Percentiles rank a stretch among this genome's conserved stretches.
phyloP scores from a whole-genome alignment of 1,140 invertebrate species.

The Hirudo medicinalis region DNA sequence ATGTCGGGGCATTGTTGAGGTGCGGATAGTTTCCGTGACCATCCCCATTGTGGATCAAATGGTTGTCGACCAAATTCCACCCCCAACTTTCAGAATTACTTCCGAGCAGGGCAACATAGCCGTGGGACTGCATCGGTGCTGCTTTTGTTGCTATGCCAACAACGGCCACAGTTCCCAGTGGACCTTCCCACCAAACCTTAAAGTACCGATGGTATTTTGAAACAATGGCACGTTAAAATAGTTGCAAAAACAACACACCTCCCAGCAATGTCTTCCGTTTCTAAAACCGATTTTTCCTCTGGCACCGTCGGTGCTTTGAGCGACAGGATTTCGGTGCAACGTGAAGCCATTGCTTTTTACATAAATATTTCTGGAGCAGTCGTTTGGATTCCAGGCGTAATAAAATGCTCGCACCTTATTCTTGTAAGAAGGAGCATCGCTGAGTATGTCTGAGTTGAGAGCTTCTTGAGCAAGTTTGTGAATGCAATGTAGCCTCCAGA shows the following conservation, averaged over 20 bases:
- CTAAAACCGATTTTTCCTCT: slow-evolving; percentile 83
- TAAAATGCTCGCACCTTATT: slow-evolving; percentile 82
- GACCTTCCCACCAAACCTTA: slow-evolving; percentile 79
- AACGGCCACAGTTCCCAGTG: slow-evolving; percentile 53
- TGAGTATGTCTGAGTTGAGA: slow-evolving; percentile 77
- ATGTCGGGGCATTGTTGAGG: slow-evolving; percentile 91
- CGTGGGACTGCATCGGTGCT: slow-evolving; percentile 71
- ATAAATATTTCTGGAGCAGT: slow-evolving; percentile 91
- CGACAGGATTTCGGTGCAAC: slow-evolving; percentile 89
- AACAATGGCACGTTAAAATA: no score
- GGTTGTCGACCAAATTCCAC: slow-evolving; percentile 97
- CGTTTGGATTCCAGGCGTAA: slow-evolving; percentile 92
- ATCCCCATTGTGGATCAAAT: slow-evolving; percentile 89
- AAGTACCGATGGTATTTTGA: background rate
- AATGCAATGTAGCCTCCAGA: slow-evolving; percentile 82
- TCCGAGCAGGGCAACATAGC: slow-evolving; percentile 84
- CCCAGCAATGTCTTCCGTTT: slow-evolving; percentile 88
- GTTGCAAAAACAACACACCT: slow-evolving; percentile 48
- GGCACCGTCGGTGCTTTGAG: slow-evolving; percentile 93
- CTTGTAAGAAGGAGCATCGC: slow-evolving; percentile 77
- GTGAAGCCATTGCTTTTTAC: slow-evolving; percentile 95
- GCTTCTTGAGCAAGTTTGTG: slow-evolving; percentile 76
- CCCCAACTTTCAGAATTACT: slow-evolving; percentile 95
- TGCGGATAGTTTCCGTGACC: slow-evolving; percentile 86
- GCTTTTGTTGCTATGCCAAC: slow-evolving; percentile 79